Percentiles rank a stretch among this genome's conserved stretches.
phyloP scores from a whole-genome alignment of 2,888 invertebrate species.

The Drosophila meridionalis region DNA sequence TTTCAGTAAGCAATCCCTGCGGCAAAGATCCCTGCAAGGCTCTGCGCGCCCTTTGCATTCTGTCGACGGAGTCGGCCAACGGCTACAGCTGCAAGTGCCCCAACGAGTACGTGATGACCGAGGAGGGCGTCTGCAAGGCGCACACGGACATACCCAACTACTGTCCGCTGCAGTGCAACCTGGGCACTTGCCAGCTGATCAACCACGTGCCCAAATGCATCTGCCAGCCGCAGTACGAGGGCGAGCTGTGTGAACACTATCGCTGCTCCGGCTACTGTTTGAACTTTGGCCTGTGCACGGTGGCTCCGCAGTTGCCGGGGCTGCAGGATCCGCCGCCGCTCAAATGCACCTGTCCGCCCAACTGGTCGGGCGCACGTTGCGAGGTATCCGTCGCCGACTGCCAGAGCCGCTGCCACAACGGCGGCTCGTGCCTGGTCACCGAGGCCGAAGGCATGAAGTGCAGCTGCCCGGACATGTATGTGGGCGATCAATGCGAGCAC shows the following conservation, averaged over 20 bases:
- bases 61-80: conserved; percentile 85
- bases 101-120: conserved; percentile 85
- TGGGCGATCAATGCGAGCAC: conserved; percentile 87
- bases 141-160: conserved; percentile 82
- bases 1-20: conserved; percentile 87
- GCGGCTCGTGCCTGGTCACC: conserved; percentile 86
- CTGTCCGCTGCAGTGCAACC: conserved; percentile 87
- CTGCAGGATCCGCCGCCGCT: conserved; percentile 81
- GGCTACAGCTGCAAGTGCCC: conserved; percentile 87
- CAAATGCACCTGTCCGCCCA: conserved; percentile 87
- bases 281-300: conserved; percentile 87
- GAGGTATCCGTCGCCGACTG: conserved; percentile 87
- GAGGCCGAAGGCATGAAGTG: conserved; percentile 85
- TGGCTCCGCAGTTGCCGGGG: conserved; percentile 82
- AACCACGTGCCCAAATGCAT: conserved; percentile 87
- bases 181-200: conserved; percentile 87
- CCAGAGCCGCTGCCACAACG: conserved; percentile 87
- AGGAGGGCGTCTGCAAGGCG: conserved; percentile 77
- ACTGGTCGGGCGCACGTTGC: conserved; percentile 89
- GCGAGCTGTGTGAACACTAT: conserved; percentile 89
- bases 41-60: conserved; percentile 87
- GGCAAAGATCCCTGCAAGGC: conserved; percentile 87
- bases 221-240: conserved; percentile 88
- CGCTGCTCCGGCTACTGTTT: conserved; percentile 89
- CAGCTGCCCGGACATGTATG: conserved; percentile 86